Evolutionary conservation across 2,888 invertebrate genomes (phyloP).

Genomic region (Phalangium opilio): DNA sequence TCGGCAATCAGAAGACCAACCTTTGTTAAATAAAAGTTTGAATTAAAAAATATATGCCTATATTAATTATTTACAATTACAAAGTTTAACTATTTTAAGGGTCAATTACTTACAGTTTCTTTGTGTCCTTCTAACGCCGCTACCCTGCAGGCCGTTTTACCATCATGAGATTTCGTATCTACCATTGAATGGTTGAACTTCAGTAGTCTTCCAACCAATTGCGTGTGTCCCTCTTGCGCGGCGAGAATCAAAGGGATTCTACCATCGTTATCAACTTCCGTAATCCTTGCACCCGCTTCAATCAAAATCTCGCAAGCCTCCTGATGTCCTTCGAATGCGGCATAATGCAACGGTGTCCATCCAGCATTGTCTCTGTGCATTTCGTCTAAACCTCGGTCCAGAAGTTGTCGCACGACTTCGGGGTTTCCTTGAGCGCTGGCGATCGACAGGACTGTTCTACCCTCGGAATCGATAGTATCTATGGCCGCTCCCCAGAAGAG

Average conservation of each 20-base stretch:
- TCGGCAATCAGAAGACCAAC: slow-evolving; percentile 45
- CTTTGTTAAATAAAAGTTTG: slow-evolving; percentile 4
- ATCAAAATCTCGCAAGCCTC: slow-evolving; percentile 65
- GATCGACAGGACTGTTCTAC: slow-evolving; percentile 54
- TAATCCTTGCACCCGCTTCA: slow-evolving; percentile 73
- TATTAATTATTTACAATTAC: background rate
- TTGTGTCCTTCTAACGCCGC: slow-evolving; percentile 66
- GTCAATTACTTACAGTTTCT: slow-evolving; percentile 44
- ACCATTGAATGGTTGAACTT: slow-evolving; percentile 56
- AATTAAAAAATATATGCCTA: background rate
- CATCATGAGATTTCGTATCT: slow-evolving; percentile 75
- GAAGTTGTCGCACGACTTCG: slow-evolving; percentile 70
- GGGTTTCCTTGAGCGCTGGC: slow-evolving; percentile 37
- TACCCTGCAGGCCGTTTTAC: slow-evolving; percentile 45
- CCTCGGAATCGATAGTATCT: slow-evolving; percentile 85
- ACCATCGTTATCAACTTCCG: slow-evolving; percentile 80
- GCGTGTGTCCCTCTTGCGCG: slow-evolving; percentile 70
- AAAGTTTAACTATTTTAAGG: background rate
- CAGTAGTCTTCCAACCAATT: slow-evolving; percentile 49
- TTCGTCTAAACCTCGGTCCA: slow-evolving; percentile 56
- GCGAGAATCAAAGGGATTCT: slow-evolving; percentile 66
- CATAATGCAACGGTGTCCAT: slow-evolving; percentile 93
- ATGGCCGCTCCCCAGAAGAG: slow-evolving; percentile 93
- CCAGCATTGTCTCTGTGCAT: slow-evolving; percentile 68
- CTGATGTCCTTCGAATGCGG: slow-evolving; percentile 81